Evolutionary conservation across 2,888 invertebrate genomes (phyloP), one percentile per base, ranked within the genome.

Genomic region (Ecdyonurus torrentis): DNA sequence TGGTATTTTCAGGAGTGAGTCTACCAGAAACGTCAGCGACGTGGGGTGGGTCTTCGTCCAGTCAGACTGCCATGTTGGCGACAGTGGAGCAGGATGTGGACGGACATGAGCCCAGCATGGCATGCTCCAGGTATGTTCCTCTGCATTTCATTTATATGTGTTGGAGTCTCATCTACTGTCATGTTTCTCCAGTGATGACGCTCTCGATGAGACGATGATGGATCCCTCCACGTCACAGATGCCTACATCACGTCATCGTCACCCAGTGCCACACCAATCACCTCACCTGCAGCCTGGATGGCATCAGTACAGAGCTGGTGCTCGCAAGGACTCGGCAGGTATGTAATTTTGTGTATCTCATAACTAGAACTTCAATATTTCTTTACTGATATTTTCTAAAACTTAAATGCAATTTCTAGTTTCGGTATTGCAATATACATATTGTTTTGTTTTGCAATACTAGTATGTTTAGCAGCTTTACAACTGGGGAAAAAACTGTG

Each of bases 71-170:
- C n/a, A 23, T 66, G 19, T 64, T 65, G 64, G 66, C 65, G 37
- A 55, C 64, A 50, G 66, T 25, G 23, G 66, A 65, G 20, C 61
- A 62, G 23, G 66, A 65, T n/a, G 63, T 62, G 25, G 66, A 66
- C 23, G 52, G 58, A 15, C 63, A 62, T 15, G 66, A 66, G 59
- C 65, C 61, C 23, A 65, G 64, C 25, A 59, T 23, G n/a, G 63
- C 52, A 25, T 63, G 53, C 24, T 63, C 63, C 18, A 63, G 60
- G 63, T 63, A 60, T 52, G 5, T 19, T 37, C 23, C n/a, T n/a
- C 23, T 2, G 1, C 24, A 2, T n/a, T 58, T 19, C 37, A 52
- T 52, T 53, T 22, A 5, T 19, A 2, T 3, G 19, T 2, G 2
- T 37, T n/a, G n/a, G 50, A 50, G 19, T 37, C 18, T 1, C 1